These are phyloP conservation scores for Marcusenius ussheri DNA, from an alignment of 2,113 vertebrate species.

Conservation along the genomic window DNA sequence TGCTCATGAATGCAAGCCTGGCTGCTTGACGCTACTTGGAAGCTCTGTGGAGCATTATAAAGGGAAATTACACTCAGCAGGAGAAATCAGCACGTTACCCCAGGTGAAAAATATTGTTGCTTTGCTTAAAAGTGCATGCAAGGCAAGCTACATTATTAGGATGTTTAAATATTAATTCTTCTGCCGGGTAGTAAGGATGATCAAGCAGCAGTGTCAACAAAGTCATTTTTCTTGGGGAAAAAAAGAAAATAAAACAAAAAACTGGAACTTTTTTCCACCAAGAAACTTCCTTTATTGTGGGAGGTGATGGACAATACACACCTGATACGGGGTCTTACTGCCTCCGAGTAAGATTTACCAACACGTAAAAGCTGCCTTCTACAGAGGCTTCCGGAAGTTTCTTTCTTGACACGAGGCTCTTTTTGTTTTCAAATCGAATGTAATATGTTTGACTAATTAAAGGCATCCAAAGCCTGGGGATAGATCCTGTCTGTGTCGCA, in stretches of 20 bases:
- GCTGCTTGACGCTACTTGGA: slow-evolving; percentile 23
- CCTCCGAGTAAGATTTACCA: background rate
- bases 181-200: slow-evolving; percentile 76
- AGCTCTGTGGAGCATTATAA: slow-evolving; percentile 34
- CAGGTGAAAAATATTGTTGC: slow-evolving; percentile 73
- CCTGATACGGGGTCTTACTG: background rate
- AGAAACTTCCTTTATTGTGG: slow-evolving; percentile 24
- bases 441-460: background rate
- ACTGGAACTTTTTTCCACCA: slow-evolving; percentile 55
- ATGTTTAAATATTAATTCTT: slow-evolving; percentile 91
- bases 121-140: slow-evolving; percentile 71
- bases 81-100: slow-evolving; percentile 49
- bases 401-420: background rate
- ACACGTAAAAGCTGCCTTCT: background rate
- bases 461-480: background rate
- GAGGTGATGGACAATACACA: background rate
- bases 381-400: background rate
- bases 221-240: slow-evolving; percentile 62
- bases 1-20: slow-evolving; percentile 16
- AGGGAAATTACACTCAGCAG: slow-evolving; percentile 29
- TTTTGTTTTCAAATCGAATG: slow-evolving; percentile 10
- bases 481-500: background rate
- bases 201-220: slow-evolving; percentile 81
- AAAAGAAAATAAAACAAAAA: slow-evolving; percentile 46
- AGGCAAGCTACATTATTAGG: slow-evolving; percentile 84